These are phyloP conservation scores for Macrosoma leucophasiata DNA, from an alignment of 2,888 invertebrate genomes.

Conservation along the genomic window DNA sequence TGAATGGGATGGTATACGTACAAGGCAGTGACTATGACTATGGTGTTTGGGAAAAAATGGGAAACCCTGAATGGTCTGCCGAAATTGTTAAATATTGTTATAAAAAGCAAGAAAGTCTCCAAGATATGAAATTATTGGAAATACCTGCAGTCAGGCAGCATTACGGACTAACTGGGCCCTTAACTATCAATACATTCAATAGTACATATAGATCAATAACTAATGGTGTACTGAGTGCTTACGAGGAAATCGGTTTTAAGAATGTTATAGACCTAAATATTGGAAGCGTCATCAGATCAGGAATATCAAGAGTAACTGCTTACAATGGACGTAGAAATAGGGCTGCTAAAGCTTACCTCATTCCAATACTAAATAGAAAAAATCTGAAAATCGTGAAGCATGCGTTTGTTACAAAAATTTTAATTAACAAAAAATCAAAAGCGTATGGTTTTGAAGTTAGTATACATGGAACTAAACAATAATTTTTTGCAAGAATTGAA, in stretches of 20 bases:
- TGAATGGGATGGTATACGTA: conserved; percentile 76
- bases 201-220: conserved; percentile 45
- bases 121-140: conserved; percentile 32
- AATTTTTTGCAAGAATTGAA: conserved; percentile 46
- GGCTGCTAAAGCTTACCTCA: conserved; percentile 63
- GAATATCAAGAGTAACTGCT: conserved; percentile 58
- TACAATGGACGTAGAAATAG: conserved; percentile 62
- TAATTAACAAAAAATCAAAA: conserved; percentile 55
- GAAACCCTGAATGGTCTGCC: conserved; percentile 74
- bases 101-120: conserved; percentile 68
- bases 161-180: conserved; percentile 60
- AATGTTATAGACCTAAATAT: conserved; percentile 53
- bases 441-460: conserved; percentile 53
- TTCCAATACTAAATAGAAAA: conserved; percentile 31
- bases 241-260: conserved; percentile 56
- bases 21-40: conserved; percentile 69
- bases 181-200: conserved; percentile 60
- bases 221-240: conserved; percentile 44
- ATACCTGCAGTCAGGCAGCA: conserved; percentile 30
- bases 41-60: conserved; percentile 65
- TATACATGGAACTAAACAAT: conserved; percentile 26
- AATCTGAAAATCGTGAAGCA: conserved; percentile 59
- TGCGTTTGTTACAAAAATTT: conserved; percentile 62
- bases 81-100: conserved; percentile 63
- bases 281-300: conserved; percentile 60